Evolutionary conservation across 2,888 invertebrate genomes (phyloP).

Genomic region (Acronicta psi): DNA sequence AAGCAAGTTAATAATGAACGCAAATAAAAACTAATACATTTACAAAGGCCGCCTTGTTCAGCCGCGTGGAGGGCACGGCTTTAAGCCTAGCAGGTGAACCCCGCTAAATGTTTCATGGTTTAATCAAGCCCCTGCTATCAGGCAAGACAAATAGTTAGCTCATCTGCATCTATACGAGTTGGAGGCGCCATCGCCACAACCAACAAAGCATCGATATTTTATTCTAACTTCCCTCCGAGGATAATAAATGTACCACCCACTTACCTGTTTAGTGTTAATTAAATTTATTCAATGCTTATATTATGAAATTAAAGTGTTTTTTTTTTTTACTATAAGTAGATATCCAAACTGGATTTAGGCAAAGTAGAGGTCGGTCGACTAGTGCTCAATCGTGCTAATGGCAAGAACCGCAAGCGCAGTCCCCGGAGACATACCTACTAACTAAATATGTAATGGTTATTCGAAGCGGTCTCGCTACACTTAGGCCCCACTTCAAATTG

Average conservation of each 20-base stretch:
- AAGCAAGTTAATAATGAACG: conserved; percentile 39
- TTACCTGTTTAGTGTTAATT: conserved; percentile 33
- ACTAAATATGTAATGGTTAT: conserved; percentile 86
- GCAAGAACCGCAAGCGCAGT: conserved; percentile 84
- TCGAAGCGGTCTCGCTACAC: conserved; percentile 74
- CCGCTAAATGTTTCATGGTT: conserved; percentile 87
- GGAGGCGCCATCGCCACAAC: conserved; percentile 75
- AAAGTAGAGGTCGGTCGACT: conserved; percentile 61
- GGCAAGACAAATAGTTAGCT: conserved; percentile 88
- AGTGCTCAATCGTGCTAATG: conserved; percentile 85
- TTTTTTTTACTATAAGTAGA: conserved; percentile 56
- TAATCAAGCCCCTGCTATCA: conserved; percentile 87
- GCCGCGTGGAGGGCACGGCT: conserved; percentile 42
- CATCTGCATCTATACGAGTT: conserved; percentile 89
- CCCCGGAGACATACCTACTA: conserved; percentile 75
- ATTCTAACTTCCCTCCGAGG: conserved; percentile 69
- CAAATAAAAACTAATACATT: conserved; percentile 49
- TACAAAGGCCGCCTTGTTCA: conserved; percentile 41
- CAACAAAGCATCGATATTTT: conserved; percentile 82
- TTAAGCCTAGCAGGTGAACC: conserved; percentile 73
- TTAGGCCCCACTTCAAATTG: conserved; percentile 71
- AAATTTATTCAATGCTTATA: conserved; percentile 14
- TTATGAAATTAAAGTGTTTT: no score
- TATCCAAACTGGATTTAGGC: conserved; percentile 55
- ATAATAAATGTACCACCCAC: conserved; percentile 53